Evolutionary conservation across 2,113 vertebrate genomes (phyloP), one percentile per base, ranked within the genome.

Genomic region (Notothenia rossii): DNA sequence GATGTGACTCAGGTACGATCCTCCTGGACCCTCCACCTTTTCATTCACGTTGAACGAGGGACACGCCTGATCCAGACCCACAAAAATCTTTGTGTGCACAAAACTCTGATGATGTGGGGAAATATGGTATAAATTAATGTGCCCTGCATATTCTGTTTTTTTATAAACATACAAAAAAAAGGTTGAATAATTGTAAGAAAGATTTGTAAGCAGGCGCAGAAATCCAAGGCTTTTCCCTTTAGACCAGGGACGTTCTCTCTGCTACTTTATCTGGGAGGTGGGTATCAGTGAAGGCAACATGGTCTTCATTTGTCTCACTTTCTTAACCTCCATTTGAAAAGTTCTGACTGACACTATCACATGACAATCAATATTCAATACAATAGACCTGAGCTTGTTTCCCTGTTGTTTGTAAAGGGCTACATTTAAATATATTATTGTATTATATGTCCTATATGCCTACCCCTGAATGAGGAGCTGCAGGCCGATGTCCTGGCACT

Each of bases 71-170:
- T 99, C 98, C 91, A 99, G 91, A 69, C 98, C 98, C 67, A 99
- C 98, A 89, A 99, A 99, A n/a, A 99, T 90, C 89, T 99, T 99
- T 90, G 97, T 98, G 94, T 99, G 98, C 60, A 99, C 97, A 64
- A 98, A 99, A 93, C 97, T 98, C 97, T 99, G 93, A 72, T 33
- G 68, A 89, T 17, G 70, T 29, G 77, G 22, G 54, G 77, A 46
- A n/a, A 75, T 79, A 65, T 49, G 12, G 36, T 13, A 74, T 49
- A 62, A 33, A 79, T 40, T 58, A 53, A 45, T 4, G 61, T 62
- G 36, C 4, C 8, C 5, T 55, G 54, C 18, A 71, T 5, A 5
- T 75, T 29, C 40, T 11, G 8, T n/a, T 50, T 66, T 17, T 65
- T 56, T n/a, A 22, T 1, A 48, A 48, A 14, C n/a, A n/a, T n/a